Evolutionary conservation across 2,888 invertebrate species (phyloP).

Genomic region (Frankliniella intonsa): DNA sequence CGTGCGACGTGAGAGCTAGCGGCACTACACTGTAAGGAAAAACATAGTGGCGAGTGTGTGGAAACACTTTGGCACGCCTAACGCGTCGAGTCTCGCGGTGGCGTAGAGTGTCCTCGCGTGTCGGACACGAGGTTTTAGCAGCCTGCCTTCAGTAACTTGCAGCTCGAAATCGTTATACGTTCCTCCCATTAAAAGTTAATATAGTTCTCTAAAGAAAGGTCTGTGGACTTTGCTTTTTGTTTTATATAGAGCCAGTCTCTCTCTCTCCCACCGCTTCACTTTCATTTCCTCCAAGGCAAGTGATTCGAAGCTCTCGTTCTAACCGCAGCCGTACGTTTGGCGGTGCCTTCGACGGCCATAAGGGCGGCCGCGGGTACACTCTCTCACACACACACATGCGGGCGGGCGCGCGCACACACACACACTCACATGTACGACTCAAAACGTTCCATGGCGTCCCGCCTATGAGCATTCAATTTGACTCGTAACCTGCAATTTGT

Average conservation of each 20-base stretch:
- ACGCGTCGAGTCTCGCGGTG: too few species aligned
- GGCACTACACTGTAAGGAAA: too few species aligned
- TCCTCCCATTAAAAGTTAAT: too few species aligned
- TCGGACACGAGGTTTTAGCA: too few species aligned
- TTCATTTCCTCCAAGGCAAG: background rate
- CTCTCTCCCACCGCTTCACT: background rate
- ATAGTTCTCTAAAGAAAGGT: too few species aligned
- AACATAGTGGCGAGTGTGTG: too few species aligned
- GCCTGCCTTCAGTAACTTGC: too few species aligned
- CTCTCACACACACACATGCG: too few species aligned
- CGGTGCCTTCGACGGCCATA: background rate
- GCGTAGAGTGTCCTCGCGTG: too few species aligned
- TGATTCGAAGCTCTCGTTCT: background rate
- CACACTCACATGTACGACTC: background rate
- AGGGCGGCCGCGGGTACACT: background rate
- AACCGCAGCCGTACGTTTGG: background rate
- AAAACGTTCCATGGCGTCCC: background rate
- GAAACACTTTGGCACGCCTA: too few species aligned
- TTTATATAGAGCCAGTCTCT: background rate
- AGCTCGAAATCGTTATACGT: too few species aligned
- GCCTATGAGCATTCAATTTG: constrained; percentile 15
- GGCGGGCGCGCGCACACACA: background rate
- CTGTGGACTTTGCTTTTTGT: too few species aligned
- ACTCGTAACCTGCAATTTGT: constrained; percentile 7
- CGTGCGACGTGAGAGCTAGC: background rate